Conservation (phyloP, 1,140 invertebrate species). For the Zaprionus africanus region DNA sequence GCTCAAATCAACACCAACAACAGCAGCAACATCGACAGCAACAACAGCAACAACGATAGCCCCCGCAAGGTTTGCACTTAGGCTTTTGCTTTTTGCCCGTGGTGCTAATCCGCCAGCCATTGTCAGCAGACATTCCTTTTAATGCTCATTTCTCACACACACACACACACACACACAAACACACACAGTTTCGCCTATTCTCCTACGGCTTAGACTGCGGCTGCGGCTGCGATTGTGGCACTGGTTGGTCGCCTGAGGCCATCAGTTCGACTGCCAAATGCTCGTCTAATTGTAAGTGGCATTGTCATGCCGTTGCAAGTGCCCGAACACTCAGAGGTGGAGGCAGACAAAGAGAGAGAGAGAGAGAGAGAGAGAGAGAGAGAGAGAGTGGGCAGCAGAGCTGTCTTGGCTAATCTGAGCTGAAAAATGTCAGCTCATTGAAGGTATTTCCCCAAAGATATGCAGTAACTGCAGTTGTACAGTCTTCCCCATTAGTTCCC, state of each 20-base stretch:
- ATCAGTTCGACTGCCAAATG: constrained; percentile 38
- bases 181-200: constrained; percentile 2
- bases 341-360: background rate
- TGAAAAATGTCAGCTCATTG: constrained; percentile 30
- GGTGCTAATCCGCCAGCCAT: constrained; percentile 67
- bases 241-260: constrained; percentile 22
- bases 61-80: constrained; percentile 44
- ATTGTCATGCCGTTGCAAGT: constrained; percentile 31
- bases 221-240: constrained; percentile 8
- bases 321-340: background rate
- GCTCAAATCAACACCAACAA: constrained; percentile 19
- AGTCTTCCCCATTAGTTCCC: constrained; percentile 4
- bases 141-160: constrained; percentile 64
- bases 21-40: background rate
- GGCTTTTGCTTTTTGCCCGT: constrained; percentile 44
- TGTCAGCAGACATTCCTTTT: constrained; percentile 72
- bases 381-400: background rate
- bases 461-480: background rate
- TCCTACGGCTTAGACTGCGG: constrained; percentile 23
- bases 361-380: background rate
- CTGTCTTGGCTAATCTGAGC: constrained; percentile 17
- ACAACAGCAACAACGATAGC: background rate
- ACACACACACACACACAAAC: constrained; percentile 18
- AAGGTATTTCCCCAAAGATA: constrained; percentile 26
- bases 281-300: constrained; percentile 41